phyloP scores from a whole-genome alignment of 1,140 invertebrate genomes.

The Eulimnadia texana region DNA sequence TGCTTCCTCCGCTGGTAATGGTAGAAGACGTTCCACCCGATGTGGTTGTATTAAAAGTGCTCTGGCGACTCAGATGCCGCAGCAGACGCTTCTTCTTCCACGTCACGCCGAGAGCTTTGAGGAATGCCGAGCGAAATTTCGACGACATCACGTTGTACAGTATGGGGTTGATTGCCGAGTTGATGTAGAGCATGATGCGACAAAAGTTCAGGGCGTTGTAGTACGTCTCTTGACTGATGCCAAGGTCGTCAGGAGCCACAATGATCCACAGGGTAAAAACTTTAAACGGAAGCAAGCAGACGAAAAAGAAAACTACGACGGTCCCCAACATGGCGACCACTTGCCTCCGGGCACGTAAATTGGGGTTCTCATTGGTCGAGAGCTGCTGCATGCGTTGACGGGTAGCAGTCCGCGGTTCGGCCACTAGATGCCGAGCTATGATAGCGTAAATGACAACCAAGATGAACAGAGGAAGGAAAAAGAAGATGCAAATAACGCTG shows the following conservation, averaged over 20 bases:
- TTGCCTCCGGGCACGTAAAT: constrained; percentile 27
- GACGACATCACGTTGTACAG: constrained; percentile 57
- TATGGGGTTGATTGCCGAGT: constrained; percentile 79
- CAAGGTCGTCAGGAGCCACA: constrained; percentile 47
- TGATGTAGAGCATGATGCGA: constrained; percentile 74
- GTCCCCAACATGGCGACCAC: constrained; percentile 73
- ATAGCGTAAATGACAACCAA: constrained; percentile 57
- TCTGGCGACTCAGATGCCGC: constrained; percentile 23
- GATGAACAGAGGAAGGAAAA: constrained; percentile 55
- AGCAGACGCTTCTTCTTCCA: constrained; percentile 18
- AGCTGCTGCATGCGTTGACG: neutral
- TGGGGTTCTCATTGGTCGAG: constrained; percentile 18
- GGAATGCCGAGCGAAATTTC: constrained; percentile 71
- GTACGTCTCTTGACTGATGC: constrained; percentile 58
- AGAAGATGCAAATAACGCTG: constrained; percentile 53
- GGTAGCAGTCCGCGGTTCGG: constrained; percentile 9
- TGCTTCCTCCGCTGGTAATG: constrained; percentile 9
- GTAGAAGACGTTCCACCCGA: constrained; percentile 21
- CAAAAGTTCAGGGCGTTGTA: constrained; percentile 74
- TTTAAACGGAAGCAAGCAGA: constrained; percentile 73
- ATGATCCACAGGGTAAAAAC: constrained; percentile 73
- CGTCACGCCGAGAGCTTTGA: constrained; percentile 28
- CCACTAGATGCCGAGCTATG: constrained; percentile 50
- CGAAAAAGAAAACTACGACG: constrained; percentile 75
- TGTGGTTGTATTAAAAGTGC: constrained; percentile 23